Conservation (phyloP, 2,888 invertebrate species). For the Agriopis leucophaearia region DNA sequence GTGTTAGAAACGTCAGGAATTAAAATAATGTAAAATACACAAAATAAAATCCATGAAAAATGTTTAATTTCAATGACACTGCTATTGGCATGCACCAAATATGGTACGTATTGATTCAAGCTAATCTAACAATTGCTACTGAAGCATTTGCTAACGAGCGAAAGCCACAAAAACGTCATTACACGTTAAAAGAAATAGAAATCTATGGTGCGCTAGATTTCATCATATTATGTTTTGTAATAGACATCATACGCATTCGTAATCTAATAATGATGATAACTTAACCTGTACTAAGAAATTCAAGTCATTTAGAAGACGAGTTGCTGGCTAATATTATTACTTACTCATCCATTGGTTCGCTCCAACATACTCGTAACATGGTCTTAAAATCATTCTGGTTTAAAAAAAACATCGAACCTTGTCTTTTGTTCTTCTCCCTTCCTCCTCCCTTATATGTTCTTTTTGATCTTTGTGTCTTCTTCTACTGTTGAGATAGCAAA, state of each 20-base stretch:
- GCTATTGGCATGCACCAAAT: too few species aligned
- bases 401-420: too few species aligned
- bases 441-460: too few species aligned
- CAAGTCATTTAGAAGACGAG: not conserved
- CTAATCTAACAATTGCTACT: not conserved
- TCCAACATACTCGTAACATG: too few species aligned
- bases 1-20: too few species aligned
- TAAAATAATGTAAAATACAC: too few species aligned
- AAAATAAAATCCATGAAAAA: too few species aligned
- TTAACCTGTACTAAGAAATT: not conserved
- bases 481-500: too few species aligned
- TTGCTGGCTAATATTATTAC: not conserved
- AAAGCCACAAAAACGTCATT: constrained; percentile 18
- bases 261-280: constrained; percentile 23
- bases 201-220: constrained; percentile 1
- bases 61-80: too few species aligned
- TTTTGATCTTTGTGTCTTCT: too few species aligned
- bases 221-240: constrained; percentile 16
- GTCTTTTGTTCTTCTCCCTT: too few species aligned
- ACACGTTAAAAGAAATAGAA: constrained; percentile 21
- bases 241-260: constrained; percentile 12
- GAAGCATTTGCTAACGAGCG: constrained; percentile 24
- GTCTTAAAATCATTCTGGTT: too few species aligned
- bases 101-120: constrained; percentile 2
- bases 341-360: not conserved